phyloP scores from a whole-genome alignment of 2,797 vertebrate genomes.

The Lutjanus campechanus region DNA sequence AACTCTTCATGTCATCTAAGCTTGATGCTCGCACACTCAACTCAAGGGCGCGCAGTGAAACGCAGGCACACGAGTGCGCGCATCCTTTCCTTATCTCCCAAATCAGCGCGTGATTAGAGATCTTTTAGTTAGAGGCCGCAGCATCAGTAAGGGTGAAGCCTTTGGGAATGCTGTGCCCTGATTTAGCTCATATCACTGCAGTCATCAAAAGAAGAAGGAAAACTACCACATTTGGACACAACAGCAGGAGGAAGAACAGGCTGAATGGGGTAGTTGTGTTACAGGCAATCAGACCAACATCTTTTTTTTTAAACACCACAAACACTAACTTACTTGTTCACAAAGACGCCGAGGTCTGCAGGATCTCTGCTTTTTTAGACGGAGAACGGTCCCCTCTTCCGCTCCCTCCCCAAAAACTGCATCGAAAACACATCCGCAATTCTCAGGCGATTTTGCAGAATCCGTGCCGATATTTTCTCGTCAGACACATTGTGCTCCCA shows the following conservation, averaged over 20 bases:
- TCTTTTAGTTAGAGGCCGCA: slow-evolving; percentile 49
- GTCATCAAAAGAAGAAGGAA: slow-evolving; percentile 1
- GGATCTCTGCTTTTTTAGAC: slow-evolving; percentile 62
- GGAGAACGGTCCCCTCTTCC: slow-evolving; percentile 66
- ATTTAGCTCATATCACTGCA: slow-evolving; percentile 8
- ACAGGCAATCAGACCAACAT: slow-evolving; percentile 4
- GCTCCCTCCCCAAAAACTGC: slow-evolving; percentile 76
- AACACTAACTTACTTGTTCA: slow-evolving; percentile 84
- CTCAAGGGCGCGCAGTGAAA: slow-evolving; percentile 59
- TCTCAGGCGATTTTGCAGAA: slow-evolving; percentile 87
- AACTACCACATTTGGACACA: slow-evolving; percentile 19
- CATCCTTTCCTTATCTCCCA: slow-evolving; percentile 43
- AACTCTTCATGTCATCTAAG: slow-evolving; percentile 10
- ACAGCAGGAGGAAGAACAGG: neutral
- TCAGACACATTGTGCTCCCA: slow-evolving; percentile 71
- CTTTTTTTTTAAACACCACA: neutral
- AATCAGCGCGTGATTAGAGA: slow-evolving; percentile 56
- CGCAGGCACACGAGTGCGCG: slow-evolving; percentile 49
- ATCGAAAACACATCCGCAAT: slow-evolving; percentile 90
- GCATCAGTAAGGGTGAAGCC: slow-evolving; percentile 20
- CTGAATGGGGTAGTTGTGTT: slow-evolving; percentile 10
- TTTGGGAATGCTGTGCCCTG: slow-evolving; percentile 9
- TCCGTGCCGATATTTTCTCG: slow-evolving; percentile 83
- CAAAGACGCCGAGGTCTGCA: slow-evolving; percentile 59
- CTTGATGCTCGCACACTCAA: slow-evolving; percentile 29